Conservation (phyloP, 2,888 invertebrate species). For the Leucozona laternaria region DNA sequence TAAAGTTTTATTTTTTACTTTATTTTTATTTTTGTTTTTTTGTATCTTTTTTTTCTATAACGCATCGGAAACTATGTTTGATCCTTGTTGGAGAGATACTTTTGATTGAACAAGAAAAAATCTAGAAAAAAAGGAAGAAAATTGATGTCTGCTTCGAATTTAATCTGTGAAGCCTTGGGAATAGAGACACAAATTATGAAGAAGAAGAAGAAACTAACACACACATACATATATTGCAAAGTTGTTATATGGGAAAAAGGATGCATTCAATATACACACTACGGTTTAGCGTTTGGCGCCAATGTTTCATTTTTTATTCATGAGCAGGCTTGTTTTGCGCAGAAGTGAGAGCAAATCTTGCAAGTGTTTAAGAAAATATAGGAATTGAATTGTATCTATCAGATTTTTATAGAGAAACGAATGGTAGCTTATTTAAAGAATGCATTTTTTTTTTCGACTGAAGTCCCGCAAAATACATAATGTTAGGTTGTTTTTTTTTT, state of each 20-base stretch:
- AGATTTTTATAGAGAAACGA: not conserved
- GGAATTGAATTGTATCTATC: not conserved
- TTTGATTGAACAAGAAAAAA: not conserved
- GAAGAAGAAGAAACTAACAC: not conserved
- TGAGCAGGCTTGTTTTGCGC: not conserved
- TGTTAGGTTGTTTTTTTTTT: too few species aligned
- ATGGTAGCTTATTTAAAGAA: not conserved
- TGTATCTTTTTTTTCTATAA: not conserved
- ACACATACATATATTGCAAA: not conserved
- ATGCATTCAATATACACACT: slow-evolving; percentile 4
- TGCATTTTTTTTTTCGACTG: not conserved
- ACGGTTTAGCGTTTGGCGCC: slow-evolving; percentile 5
- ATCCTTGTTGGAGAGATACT: slow-evolving; percentile 17
- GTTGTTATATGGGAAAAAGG: not conserved
- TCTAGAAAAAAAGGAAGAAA: not conserved
- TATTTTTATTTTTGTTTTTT: not conserved
- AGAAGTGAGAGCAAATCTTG: not conserved
- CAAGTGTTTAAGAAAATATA: not conserved
- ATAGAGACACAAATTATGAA: slow-evolving; percentile 1
- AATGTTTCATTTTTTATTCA: slow-evolving; percentile 24
- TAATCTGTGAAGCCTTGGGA: not conserved
- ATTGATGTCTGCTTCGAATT: not conserved
- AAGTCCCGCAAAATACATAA: not conserved
- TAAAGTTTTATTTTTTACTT: slow-evolving; percentile 4
- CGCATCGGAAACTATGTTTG: slow-evolving; percentile 26